Conservation (phyloP, 30 jellyfish, hydroid and myxozoan genomes). For the Cassiopea andromeda region DNA sequence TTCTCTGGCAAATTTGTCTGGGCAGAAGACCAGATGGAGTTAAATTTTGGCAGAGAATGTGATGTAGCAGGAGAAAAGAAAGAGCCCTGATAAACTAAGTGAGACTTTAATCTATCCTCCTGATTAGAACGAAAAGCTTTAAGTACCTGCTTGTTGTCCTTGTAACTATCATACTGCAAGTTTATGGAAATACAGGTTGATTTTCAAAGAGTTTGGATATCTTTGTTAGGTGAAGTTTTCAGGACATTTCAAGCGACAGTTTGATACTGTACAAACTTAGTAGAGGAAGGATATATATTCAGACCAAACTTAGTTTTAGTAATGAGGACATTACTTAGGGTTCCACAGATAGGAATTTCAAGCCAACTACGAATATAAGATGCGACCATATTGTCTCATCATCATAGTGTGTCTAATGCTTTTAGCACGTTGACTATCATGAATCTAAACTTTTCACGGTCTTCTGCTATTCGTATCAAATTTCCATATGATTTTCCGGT, state of each 20-base stretch:
- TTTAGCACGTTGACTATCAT: no score
- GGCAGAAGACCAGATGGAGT: constrained; percentile 10
- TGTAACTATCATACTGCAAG: constrained; percentile 32
- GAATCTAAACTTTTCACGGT: no score
- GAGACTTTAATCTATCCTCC: constrained; percentile 4
- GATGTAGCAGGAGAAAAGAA: not conserved
- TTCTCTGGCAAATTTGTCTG: constrained; percentile 14
- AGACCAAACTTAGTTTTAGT: constrained; percentile 6
- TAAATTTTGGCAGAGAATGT: not conserved
- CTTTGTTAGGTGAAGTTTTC: constrained; percentile 6
- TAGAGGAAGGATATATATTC: constrained; percentile 14
- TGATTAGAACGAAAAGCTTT: constrained; percentile 19
- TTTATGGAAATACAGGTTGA: constrained; percentile 17
- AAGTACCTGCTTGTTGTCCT: constrained; percentile 17
- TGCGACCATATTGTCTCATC: not conserved
- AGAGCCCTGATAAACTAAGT: constrained; percentile 9
- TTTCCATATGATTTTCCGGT: no score
- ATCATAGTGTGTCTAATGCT: no score
- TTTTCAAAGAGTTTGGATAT: constrained; percentile 19
- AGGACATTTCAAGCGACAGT: constrained; percentile 13
- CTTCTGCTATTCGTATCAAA: no score
- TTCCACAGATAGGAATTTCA: constrained; percentile 22
- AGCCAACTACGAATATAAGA: constrained; percentile 23
- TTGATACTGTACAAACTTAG: constrained; percentile 20
- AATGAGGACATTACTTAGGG: constrained; percentile 1